Evolutionary conservation across 2,888 invertebrate genomes (phyloP).

Genomic region (Xestia xanthographa): DNA sequence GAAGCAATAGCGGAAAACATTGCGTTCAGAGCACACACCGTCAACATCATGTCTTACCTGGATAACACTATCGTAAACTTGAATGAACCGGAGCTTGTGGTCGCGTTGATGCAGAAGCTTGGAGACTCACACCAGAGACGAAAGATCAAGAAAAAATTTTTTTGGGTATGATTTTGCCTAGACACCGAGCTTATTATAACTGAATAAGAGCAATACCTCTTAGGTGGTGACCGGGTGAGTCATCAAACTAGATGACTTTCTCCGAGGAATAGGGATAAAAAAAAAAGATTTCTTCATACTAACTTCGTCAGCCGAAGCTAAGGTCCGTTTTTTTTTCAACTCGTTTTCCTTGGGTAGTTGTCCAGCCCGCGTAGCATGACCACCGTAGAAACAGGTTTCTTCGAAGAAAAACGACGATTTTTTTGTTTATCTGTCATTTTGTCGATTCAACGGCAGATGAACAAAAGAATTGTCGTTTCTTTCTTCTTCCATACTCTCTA

Average conservation of each 20-base stretch:
- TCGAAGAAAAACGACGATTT: too few species aligned
- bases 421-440: too few species aligned
- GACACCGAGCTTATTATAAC: neutral
- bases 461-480: too few species aligned
- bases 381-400: too few species aligned
- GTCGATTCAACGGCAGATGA: too few species aligned
- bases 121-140: conserved; percentile 77
- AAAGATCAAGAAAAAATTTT: conserved; percentile 73
- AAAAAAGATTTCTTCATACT: neutral
- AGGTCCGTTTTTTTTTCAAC: too few species aligned
- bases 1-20: conserved; percentile 70
- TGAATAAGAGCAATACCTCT: neutral
- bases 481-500: neutral
- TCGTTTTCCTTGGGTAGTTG: too few species aligned
- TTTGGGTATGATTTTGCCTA: conserved; percentile 73
- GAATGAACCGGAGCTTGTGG: conserved; percentile 78
- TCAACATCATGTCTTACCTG: conserved; percentile 79
- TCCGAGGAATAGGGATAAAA: neutral
- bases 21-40: conserved; percentile 80
- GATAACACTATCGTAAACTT: conserved; percentile 75
- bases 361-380: too few species aligned
- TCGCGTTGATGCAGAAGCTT: conserved; percentile 79
- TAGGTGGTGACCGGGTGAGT: neutral
- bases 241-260: neutral
- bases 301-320: neutral